Conservation (phyloP, 2,113 vertebrate genomes). For the Hippocampus barbouri region DNA sequence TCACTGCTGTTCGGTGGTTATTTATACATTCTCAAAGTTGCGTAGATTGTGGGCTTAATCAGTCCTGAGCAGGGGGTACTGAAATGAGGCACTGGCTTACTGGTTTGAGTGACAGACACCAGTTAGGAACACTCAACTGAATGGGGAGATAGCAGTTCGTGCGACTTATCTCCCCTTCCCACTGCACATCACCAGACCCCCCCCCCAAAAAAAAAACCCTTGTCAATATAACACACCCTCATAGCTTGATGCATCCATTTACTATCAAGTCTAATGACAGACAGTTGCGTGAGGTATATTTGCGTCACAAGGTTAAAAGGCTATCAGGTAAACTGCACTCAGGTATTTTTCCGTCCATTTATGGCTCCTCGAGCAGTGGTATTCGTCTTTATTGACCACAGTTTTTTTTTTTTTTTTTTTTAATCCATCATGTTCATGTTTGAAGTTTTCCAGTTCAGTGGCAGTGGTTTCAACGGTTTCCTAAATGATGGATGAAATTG, state of each 20-base stretch:
- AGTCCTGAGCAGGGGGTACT: conserved; percentile 16
- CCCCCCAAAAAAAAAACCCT: neutral
- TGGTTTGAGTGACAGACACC: conserved; percentile 46
- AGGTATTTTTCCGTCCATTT: neutral
- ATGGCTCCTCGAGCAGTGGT: no score
- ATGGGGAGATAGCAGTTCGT: conserved; percentile 57
- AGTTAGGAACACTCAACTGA: conserved; percentile 42
- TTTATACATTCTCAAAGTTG: conserved; percentile 1
- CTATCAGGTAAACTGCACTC: neutral
- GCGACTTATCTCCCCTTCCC: conserved; percentile 65
- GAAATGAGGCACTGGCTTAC: conserved; percentile 1
- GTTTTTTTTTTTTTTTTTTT: no score
- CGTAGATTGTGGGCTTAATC: conserved; percentile 14
- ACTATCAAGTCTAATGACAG: neutral
- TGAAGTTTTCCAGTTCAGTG: neutral
- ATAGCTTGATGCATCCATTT: neutral
- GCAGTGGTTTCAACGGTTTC: neutral
- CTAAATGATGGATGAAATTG: conserved; percentile 2
- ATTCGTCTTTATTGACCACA: neutral
- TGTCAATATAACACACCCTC: neutral
- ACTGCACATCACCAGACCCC: conserved; percentile 29
- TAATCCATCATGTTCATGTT: neutral
- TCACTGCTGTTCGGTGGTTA: neutral
- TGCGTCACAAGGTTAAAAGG: neutral
- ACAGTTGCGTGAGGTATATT: neutral